Percentiles rank a stretch among this genome's conserved stretches.
Evolutionary conservation across 2,113 vertebrate genomes (phyloP).

Genomic region (Sinosuthora webbiana): DNA sequence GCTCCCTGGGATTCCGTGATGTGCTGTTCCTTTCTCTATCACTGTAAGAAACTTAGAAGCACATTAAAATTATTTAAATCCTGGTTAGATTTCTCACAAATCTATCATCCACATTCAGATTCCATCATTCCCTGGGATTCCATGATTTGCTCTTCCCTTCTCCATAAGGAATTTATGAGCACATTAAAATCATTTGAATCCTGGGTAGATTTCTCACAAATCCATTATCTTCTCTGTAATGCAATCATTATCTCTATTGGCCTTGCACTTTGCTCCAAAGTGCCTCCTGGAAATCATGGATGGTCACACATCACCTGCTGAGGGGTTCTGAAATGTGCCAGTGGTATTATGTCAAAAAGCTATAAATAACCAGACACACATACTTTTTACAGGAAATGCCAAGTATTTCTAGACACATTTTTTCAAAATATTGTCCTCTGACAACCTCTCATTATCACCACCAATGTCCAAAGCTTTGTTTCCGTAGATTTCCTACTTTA

Average conservation of each 20-base stretch:
- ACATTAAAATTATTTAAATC: neutral
- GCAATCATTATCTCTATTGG: neutral
- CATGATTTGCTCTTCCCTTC: too few species aligned
- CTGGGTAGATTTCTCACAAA: neutral
- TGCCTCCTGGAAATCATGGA: neutral
- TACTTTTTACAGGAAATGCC: neutral
- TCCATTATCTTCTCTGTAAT: neutral
- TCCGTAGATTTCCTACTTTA: neutral
- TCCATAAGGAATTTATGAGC: too few species aligned
- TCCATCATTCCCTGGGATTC: too few species aligned
- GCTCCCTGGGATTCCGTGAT: neutral
- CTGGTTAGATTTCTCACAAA: neutral
- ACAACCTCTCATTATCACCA: neutral
- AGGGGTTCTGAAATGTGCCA: neutral
- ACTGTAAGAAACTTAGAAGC: too few species aligned
- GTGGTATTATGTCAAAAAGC: too few species aligned
- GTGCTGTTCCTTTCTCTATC: fast-evolving
- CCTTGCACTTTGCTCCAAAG: neutral
- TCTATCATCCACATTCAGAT: too few species aligned
- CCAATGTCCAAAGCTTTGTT: neutral
- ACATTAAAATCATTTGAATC: neutral
- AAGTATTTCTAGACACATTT: neutral
- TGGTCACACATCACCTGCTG: neutral
- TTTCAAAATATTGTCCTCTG: neutral
- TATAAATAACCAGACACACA: too few species aligned